Evolutionary conservation across 2,113 vertebrate species (phyloP).

Genomic region (Halcyon malimbica): DNA sequence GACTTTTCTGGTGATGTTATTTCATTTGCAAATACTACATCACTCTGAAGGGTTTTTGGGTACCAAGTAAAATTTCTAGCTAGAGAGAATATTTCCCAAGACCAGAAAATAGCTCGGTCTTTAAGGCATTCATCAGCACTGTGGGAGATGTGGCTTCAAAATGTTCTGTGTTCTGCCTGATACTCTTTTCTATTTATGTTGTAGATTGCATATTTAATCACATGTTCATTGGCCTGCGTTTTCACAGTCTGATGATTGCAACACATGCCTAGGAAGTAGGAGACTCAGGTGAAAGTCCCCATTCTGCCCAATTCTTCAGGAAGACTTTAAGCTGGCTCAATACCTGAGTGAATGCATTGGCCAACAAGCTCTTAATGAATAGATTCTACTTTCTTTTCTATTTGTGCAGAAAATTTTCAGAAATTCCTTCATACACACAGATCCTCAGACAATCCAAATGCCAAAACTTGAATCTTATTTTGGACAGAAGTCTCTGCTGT

Average conservation of each 20-base stretch:
- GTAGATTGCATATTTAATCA: neutral
- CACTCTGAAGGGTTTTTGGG: neutral
- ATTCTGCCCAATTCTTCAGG: neutral
- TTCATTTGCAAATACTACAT: neutral
- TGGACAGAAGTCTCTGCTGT: neutral
- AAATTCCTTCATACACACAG: neutral
- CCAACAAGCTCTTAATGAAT: neutral
- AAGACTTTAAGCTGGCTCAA: neutral
- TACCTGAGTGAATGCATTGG: neutral
- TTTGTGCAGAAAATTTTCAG: neutral
- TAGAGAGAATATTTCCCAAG: neutral
- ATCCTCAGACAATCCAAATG: neutral
- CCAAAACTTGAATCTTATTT: neutral
- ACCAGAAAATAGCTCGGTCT: neutral
- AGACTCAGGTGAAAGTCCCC: neutral
- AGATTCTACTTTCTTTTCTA: neutral
- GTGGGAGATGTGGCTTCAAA: neutral
- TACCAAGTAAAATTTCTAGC: neutral
- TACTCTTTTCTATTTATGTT: neutral
- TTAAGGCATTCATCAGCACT: neutral
- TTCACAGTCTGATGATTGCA: neutral
- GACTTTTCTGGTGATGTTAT: neutral
- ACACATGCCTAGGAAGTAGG: neutral
- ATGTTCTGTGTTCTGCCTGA: neutral
- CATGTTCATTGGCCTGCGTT: neutral